Conservation (phyloP, 2,888 invertebrate genomes). For the Drosophila monieri region DNA sequence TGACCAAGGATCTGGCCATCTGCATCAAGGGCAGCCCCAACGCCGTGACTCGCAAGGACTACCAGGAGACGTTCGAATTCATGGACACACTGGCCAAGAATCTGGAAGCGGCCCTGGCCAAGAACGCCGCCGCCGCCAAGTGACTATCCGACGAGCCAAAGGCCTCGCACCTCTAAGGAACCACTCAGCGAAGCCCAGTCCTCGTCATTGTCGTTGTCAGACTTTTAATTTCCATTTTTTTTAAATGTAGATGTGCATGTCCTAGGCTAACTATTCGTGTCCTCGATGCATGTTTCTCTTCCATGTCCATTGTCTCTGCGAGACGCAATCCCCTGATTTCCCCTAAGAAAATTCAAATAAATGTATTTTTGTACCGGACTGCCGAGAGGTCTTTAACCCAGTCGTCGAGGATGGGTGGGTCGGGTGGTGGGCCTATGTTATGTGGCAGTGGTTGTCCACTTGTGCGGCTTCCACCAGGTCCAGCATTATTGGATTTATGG, state of each 20-base stretch:
- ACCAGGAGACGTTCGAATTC: constrained; percentile 98
- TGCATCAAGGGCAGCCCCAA: constrained; percentile 97
- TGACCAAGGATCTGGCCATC: constrained; percentile 99
- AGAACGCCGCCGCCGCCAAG: constrained; percentile 42
- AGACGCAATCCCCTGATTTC: constrained; percentile 51
- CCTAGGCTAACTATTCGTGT: constrained; percentile 44
- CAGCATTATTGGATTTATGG: constrained; percentile 77
- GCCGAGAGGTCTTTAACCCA: constrained; percentile 52
- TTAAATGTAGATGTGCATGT: constrained; percentile 33
- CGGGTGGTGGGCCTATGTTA: constrained; percentile 26
- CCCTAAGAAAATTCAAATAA: constrained; percentile 53
- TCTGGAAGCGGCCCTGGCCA: constrained; percentile 84
- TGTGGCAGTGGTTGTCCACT: constrained; percentile 46
- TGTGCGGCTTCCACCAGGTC: constrained; percentile 44
- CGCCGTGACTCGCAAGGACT: constrained; percentile 89
- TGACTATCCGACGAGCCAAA: constrained; percentile 60
- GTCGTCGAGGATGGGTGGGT: constrained; percentile 24
- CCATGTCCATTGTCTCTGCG: constrained; percentile 69
- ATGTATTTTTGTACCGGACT: constrained; percentile 66
- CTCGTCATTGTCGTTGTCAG: constrained; percentile 16
- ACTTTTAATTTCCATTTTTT: constrained; percentile 29
- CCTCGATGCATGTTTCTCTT: constrained; percentile 34
- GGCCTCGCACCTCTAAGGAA: constrained; percentile 57
- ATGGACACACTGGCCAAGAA: constrained; percentile 97
- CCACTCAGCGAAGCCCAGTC: constrained; percentile 24